phyloP scores from a whole-genome alignment of 2,888 invertebrate genomes.

The Eledone cirrhosa region DNA sequence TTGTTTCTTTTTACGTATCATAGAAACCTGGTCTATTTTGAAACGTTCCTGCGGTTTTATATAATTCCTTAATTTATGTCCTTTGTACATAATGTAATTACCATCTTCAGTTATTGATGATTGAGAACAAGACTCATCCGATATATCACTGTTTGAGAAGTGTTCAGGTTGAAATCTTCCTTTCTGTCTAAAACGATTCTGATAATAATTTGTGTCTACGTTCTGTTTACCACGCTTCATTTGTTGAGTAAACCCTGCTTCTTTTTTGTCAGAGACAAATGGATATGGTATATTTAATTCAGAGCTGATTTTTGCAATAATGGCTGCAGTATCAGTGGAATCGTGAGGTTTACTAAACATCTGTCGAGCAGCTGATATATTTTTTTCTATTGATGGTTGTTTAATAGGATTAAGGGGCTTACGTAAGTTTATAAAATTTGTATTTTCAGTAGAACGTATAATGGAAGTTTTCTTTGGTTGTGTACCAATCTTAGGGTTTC shows the following conservation, averaged over 20 bases:
- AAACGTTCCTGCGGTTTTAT: constrained; percentile 8
- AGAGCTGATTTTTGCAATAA: not conserved
- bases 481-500: no score
- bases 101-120: not conserved
- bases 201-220: not conserved
- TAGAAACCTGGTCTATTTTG: not conserved
- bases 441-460: no score
- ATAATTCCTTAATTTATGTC: constrained; percentile 12
- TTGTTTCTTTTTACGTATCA: not conserved
- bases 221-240: no score
- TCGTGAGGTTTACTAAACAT: no score
- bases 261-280: no score
- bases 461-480: no score
- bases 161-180: constrained; percentile 6
- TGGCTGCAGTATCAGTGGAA: no score
- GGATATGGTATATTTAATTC: not conserved
- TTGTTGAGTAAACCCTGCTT: no score
- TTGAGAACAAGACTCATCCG: constrained; percentile 9
- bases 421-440: no score
- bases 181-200: constrained; percentile 14
- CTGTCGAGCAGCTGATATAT: no score
- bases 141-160: constrained; percentile 14
- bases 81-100: constrained; percentile 7
- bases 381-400: no score
- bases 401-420: no score